phyloP scores from a whole-genome alignment of 92 coral and sea anemone genomes.

The Micromussa lordhowensis region DNA sequence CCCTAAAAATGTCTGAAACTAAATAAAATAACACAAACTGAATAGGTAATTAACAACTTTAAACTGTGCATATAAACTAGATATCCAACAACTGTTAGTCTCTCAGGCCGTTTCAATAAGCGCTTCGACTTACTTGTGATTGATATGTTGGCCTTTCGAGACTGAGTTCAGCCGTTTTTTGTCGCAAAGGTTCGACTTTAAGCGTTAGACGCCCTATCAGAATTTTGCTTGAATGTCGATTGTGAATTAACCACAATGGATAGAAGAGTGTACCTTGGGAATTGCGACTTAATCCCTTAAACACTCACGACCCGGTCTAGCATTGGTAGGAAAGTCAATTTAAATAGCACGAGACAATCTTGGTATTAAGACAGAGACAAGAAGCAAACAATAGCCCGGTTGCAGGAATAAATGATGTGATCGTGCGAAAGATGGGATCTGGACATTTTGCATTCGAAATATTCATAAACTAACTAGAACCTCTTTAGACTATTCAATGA shows the following conservation, averaged over 20 bases:
- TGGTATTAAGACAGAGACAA: background rate
- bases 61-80: background rate
- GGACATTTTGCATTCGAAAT: background rate
- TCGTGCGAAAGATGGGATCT: background rate
- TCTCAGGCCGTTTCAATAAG: background rate
- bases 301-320: background rate
- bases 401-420: background rate
- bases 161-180: background rate
- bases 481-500: background rate
- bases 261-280: background rate
- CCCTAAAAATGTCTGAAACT: background rate
- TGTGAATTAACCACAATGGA: background rate
- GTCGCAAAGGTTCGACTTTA: background rate
- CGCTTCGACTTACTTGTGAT: background rate
- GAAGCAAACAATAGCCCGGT: background rate
- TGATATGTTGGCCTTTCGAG: background rate
- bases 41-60: background rate
- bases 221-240: background rate
- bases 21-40: background rate
- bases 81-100: background rate
- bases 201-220: background rate
- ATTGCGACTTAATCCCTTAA: slow-evolving; percentile 14
- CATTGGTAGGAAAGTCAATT: background rate
- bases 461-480: background rate
- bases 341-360: background rate